Evolutionary conservation across 2,113 vertebrate genomes (phyloP), one percentile per base, ranked within the genome.

Genomic region (Brachionichthys hirsutus): DNA sequence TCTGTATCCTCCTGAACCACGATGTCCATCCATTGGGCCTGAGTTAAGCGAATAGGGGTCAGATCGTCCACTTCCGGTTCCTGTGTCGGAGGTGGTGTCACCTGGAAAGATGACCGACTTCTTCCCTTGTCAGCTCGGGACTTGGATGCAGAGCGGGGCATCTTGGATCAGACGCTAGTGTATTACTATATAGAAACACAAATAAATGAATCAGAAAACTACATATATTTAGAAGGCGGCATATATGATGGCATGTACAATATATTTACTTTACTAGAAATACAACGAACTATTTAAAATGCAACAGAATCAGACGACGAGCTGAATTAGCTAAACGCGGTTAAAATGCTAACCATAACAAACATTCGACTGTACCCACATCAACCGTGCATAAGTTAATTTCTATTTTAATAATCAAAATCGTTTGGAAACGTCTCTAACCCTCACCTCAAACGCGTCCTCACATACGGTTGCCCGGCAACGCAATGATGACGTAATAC

Each of bases 11-110:
- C 92, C 0, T 77, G 54, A 13, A 2, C 42, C 5, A 83, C 16
- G 54, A 93, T 82, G 0, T 84, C 55, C 7, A 73, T 56, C 92
- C 92, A 94, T 0, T 92, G 87, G 0, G 68, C 64, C 46, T 74
- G 83, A 0, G 70, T 82, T 30, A 93, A 78, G 18, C 75, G 68
- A 15, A 86, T 88, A 0, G 87, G 82, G 8, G 90, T 71, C 0
- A 87, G 58, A 1, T 90, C 85, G 38, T 76, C 58, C 11, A n/a
- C 36, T 24, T 52, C 85, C 57, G 22, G 65, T 14, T 66, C 70
- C 2, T 2, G 80, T 36, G 1, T 17, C 8, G 0, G 69, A 50
- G 30, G 75, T 45, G 82, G 61, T 12, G 53, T 54, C 30, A 50
- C 36, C 7, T 57, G 60, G 17, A 46, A 43, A 8, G 74, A 35